A percentile compares a stretch with the other conserved stretches of the same genome.
These are phyloP conservation scores for Drosophila suboccidentalis DNA, from an alignment of 2,888 invertebrate species.

Conservation along the genomic window DNA sequence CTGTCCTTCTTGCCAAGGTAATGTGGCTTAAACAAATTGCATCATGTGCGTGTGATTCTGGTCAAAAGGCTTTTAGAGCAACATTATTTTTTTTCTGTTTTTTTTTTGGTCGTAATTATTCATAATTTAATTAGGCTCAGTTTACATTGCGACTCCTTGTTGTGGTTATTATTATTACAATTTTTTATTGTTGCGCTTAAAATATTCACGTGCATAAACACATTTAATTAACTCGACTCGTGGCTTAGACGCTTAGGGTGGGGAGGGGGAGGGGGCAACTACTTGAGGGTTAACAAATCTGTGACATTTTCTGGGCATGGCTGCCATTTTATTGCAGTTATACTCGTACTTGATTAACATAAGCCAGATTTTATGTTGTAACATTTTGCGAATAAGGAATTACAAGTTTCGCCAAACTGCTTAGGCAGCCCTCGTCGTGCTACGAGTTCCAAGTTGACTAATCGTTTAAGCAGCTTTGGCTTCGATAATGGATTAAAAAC, in stretches of 20 bases:
- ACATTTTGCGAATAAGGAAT: conserved; percentile 9
- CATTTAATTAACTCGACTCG: conserved; percentile 79
- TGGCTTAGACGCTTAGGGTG: not conserved
- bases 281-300: conserved; percentile 45
- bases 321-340: conserved; percentile 67
- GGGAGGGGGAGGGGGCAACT: not conserved
- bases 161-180: conserved; percentile 47
- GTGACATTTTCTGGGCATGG: conserved; percentile 43
- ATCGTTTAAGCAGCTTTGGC: conserved; percentile 15
- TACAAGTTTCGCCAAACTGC: not conserved
- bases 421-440: not conserved
- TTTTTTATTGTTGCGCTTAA: conserved; percentile 71
- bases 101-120: conserved; percentile 74
- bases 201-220: conserved; percentile 83
- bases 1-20: conserved; percentile 31
- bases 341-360: conserved; percentile 49
- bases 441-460: not conserved
- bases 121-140: conserved; percentile 84
- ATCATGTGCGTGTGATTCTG: conserved; percentile 80
- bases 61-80: conserved; percentile 61
- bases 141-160: conserved; percentile 63
- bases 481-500: not conserved
- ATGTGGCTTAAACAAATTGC: conserved; percentile 80
- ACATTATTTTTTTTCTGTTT: conserved; percentile 9
- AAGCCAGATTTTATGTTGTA: conserved; percentile 44